Percentiles rank a stretch among this genome's conserved stretches.
phyloP scores from a whole-genome alignment of 1,140 invertebrate genomes.

The Atta texana region DNA sequence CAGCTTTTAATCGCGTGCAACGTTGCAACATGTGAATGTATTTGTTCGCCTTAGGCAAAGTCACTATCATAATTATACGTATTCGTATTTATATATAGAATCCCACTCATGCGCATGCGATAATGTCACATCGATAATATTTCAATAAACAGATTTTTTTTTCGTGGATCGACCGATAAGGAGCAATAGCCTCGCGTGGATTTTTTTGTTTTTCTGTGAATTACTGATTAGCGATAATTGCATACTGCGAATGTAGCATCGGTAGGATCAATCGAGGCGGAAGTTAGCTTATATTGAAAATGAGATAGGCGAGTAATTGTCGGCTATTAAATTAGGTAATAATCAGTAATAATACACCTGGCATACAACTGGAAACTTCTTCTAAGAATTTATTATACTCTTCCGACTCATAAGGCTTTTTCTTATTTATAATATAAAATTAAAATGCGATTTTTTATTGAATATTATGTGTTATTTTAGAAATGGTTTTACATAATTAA shows the following conservation, averaged over 20 bases:
- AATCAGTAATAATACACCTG: background rate
- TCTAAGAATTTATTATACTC: background rate
- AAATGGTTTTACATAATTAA: background rate
- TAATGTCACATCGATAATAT: constrained; percentile 21
- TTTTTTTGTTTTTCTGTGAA: background rate
- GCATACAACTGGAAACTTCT: background rate
- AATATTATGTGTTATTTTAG: background rate
- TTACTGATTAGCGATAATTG: constrained; percentile 30
- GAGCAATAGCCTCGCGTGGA: background rate
- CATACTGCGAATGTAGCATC: background rate
- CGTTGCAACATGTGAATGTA: background rate
- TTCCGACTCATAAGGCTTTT: background rate
- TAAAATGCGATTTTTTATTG: background rate
- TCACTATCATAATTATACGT: constrained; percentile 23
- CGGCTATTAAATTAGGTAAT: constrained; percentile 13
- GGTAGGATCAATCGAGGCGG: constrained; percentile 35
- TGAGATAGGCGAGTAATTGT: constrained; percentile 26
- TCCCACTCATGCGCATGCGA: constrained; percentile 25
- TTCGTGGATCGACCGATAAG: constrained; percentile 12
- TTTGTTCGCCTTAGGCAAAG: constrained; percentile 23
- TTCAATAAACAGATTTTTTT: constrained; percentile 38
- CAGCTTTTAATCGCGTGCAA: background rate
- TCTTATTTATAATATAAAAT: background rate
- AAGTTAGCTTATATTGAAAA: constrained; percentile 21
- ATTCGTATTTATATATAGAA: constrained; percentile 47